Evolutionary conservation across 2,888 invertebrate species (phyloP).

Genomic region (Dusona sp.): DNA sequence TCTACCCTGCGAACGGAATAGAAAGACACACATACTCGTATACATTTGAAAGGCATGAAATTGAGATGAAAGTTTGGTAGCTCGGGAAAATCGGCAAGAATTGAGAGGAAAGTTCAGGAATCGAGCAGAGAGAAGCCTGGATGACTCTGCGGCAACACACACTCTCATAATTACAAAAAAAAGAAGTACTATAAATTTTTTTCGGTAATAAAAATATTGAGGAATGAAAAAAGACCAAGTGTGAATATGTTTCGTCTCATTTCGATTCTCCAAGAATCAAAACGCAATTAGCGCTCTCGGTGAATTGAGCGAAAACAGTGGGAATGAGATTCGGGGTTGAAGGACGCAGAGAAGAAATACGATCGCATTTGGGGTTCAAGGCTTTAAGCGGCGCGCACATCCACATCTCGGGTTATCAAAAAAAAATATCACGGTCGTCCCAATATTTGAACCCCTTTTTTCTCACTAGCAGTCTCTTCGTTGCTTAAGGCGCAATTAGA

Average conservation of each 20-base stretch:
- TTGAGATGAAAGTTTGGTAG: conserved; percentile 59
- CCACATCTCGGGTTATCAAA: conserved; percentile 47
- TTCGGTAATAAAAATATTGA: background rate
- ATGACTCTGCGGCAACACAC: conserved; percentile 13
- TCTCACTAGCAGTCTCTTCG: conserved; percentile 61
- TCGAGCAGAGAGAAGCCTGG: conserved; percentile 39
- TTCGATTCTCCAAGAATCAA: conserved; percentile 76
- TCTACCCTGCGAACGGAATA: conserved; percentile 47
- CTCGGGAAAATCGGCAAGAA: conserved; percentile 54
- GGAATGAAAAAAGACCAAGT: conserved; percentile 27
- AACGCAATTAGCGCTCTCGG: conserved; percentile 80
- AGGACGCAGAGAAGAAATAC: conserved; percentile 44
- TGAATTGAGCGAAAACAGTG: conserved; percentile 71
- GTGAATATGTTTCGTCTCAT: conserved; percentile 20
- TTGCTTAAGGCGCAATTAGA: too few species aligned
- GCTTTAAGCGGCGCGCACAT: conserved; percentile 62
- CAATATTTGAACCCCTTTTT: conserved; percentile 71
- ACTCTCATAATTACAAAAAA: background rate
- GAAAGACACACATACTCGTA: conserved; percentile 47
- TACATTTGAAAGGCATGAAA: conserved; percentile 55
- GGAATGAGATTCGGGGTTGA: conserved; percentile 52
- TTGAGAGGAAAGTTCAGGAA: background rate
- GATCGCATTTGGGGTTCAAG: conserved; percentile 27
- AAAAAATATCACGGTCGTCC: conserved; percentile 67
- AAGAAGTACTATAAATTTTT: background rate